phyloP scores from a whole-genome alignment of 1,140 invertebrate species.

The Pinna nobilis region DNA sequence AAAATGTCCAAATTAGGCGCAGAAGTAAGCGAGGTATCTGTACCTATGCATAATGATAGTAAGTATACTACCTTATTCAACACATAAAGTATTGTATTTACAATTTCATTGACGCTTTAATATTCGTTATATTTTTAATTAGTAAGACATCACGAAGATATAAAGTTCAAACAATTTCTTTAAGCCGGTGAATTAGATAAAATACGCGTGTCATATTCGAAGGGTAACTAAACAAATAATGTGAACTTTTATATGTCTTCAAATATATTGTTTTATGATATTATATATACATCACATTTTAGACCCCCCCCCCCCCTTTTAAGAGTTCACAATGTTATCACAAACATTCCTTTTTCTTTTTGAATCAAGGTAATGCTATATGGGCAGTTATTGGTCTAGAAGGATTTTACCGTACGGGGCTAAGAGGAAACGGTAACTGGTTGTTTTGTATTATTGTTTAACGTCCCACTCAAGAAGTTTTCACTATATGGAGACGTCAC shows the following conservation, averaged over 20 bases:
- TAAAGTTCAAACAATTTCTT: background rate
- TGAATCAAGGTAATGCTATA: conserved; percentile 38
- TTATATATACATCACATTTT: too few relatives aligned
- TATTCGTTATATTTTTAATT: background rate
- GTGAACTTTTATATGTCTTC: too few relatives aligned
- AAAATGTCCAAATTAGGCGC: conserved; percentile 23
- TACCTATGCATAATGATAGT: conserved; percentile 41
- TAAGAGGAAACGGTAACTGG: conserved; percentile 43
- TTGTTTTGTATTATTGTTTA: too few relatives aligned
- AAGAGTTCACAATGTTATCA: too few relatives aligned
- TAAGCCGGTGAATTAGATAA: background rate
- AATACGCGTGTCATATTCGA: background rate
- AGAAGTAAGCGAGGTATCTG: conserved; percentile 38
- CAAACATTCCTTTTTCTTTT: too few relatives aligned
- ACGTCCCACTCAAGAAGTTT: too few relatives aligned
- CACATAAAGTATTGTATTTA: background rate
- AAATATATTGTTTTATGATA: too few relatives aligned
- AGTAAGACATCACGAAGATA: background rate
- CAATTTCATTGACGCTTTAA: background rate
- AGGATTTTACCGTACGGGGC: conserved; percentile 47
- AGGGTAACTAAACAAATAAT: too few relatives aligned
- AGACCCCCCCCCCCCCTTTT: too few relatives aligned
- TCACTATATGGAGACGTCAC: too few relatives aligned
- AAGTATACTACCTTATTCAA: background rate
- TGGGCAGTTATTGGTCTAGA: conserved; percentile 42